Percentiles rank a stretch among this genome's conserved stretches.
Conservation (phyloP, 2,888 invertebrate species). For the Rhogogaster chlorosoma region DNA sequence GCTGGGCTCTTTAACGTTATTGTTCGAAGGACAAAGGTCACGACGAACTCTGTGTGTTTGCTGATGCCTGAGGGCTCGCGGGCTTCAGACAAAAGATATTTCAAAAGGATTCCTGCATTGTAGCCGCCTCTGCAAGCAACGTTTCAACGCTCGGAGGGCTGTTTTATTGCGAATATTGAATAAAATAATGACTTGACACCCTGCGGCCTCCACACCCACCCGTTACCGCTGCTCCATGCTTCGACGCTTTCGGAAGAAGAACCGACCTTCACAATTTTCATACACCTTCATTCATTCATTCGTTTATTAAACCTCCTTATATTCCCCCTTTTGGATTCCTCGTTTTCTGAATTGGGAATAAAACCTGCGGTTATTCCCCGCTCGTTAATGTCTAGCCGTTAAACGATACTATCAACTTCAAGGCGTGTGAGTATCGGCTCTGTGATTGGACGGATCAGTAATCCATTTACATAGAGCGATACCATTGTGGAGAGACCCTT, state of each 20-base stretch:
- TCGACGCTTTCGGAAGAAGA: neutral
- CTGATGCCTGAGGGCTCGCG: constrained; percentile 43
- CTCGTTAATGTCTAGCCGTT: neutral
- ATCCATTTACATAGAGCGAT: constrained; percentile 59
- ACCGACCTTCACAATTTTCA: neutral
- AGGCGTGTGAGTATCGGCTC: neutral
- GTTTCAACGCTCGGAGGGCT: constrained; percentile 43
- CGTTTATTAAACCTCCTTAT: neutral
- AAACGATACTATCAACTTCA: neutral
- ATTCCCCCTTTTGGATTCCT: neutral
- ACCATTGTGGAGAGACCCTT: constrained; percentile 55
- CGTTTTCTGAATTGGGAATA: neutral
- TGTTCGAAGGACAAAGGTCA: constrained; percentile 46
- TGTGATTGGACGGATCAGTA: constrained; percentile 54
- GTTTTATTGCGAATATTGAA: constrained; percentile 59
- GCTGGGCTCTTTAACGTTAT: constrained; percentile 36
- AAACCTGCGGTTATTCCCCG: neutral
- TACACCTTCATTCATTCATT: neutral
- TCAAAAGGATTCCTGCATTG: constrained; percentile 49
- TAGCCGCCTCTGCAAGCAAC: constrained; percentile 48
- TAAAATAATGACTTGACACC: constrained; percentile 63
- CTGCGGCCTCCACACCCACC: constrained; percentile 31
- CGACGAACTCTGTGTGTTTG: constrained; percentile 36
- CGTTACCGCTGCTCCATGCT: no score
- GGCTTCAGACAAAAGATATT: constrained; percentile 50